phyloP scores from a whole-genome alignment of 2,797 vertebrate genomes.

The Silurus lanzhouensis region DNA sequence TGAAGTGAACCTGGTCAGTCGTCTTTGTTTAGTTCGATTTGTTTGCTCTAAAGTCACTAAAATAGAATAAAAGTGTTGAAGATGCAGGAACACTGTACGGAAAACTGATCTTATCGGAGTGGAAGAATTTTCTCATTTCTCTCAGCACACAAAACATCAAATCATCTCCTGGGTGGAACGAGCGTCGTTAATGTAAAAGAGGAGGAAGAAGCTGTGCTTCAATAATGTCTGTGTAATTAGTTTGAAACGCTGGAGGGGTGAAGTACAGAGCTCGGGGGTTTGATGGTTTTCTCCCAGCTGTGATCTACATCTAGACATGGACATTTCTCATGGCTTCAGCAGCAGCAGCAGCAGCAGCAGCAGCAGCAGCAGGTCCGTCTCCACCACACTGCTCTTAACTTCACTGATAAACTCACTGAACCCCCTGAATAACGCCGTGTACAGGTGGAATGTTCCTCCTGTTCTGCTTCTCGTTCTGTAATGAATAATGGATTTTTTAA shows the following conservation, averaged over 20 bases:
- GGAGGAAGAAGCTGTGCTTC: background rate
- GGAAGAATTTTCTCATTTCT: background rate
- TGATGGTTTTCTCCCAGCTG: background rate
- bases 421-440: background rate
- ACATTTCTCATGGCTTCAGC: background rate
- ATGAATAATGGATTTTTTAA: conserved; percentile 21
- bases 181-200: background rate
- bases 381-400: background rate
- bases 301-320: background rate
- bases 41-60: background rate
- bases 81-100: background rate
- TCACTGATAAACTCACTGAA: background rate
- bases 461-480: background rate
- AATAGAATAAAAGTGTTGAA: background rate
- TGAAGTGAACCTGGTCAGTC: background rate
- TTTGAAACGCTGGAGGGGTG: background rate
- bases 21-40: background rate
- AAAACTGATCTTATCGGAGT: background rate
- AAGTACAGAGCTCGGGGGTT: background rate
- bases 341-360: background rate
- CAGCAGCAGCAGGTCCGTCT: background rate
- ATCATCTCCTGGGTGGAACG: background rate
- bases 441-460: background rate
- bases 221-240: background rate
- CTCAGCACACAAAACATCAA: background rate